Conservation (phyloP, 2,797 vertebrate genomes). For the Danio tinwini region DNA sequence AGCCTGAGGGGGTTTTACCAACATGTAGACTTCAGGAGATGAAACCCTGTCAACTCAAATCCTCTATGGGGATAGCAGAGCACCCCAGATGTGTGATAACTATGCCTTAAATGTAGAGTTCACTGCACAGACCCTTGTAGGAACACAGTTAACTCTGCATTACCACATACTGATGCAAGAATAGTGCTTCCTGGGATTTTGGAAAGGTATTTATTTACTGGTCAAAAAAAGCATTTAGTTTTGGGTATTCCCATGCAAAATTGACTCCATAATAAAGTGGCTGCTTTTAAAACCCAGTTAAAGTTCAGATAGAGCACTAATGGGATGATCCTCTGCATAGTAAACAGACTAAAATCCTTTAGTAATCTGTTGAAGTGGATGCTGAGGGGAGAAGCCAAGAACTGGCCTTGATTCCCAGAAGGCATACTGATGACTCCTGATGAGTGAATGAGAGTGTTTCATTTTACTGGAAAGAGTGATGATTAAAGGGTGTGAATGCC, state of each 20-base stretch:
- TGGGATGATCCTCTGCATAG: slow-evolving; percentile 12
- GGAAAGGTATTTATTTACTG: background rate
- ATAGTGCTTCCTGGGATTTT: background rate
- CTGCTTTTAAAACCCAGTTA: background rate
- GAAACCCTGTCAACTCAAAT: slow-evolving; percentile 44
- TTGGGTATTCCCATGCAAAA: background rate
- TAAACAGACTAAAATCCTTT: slow-evolving; percentile 29
- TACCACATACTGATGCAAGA: background rate
- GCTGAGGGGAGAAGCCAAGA: background rate
- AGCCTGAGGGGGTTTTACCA: slow-evolving; percentile 40
- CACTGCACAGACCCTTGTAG: background rate
- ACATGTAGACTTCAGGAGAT: slow-evolving; percentile 38
- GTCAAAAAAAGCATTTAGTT: background rate
- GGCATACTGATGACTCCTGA: slow-evolving; percentile 2
- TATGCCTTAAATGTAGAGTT: background rate
- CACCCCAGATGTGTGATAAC: slow-evolving; percentile 12
- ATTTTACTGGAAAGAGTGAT: background rate
- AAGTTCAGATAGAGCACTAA: slow-evolving; percentile 10
- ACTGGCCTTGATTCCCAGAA: slow-evolving; percentile 5
- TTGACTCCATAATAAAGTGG: background rate
- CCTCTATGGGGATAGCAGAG: slow-evolving; percentile 17
- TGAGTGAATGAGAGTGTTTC: slow-evolving; percentile 6
- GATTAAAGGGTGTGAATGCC: background rate
- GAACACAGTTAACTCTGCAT: background rate
- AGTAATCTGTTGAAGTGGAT: slow-evolving; percentile 23